phyloP scores from a whole-genome alignment of 2,797 vertebrate species.

The Hypotaenidia philippensis region DNA sequence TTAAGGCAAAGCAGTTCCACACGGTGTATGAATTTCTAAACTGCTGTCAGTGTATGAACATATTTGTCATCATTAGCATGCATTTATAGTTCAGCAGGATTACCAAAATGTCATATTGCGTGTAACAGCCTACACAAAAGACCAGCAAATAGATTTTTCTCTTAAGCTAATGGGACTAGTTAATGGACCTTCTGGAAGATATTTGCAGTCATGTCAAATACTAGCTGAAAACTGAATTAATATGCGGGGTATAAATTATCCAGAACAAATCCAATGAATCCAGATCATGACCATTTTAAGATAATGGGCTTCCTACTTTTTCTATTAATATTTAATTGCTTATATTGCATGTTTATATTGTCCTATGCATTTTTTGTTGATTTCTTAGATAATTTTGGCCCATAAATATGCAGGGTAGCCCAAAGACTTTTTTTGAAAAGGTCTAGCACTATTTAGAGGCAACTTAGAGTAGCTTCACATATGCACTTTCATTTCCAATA shows the following conservation, averaged over 20 bases:
- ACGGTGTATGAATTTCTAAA: neutral
- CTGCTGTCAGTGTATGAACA: neutral
- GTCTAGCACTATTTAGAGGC: neutral
- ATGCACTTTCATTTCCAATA: neutral
- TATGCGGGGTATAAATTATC: constrained; percentile 25
- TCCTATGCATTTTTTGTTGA: neutral
- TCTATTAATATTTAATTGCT: neutral
- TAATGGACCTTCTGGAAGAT: constrained; percentile 42
- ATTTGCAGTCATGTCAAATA: constrained; percentile 26
- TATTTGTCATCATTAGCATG: neutral
- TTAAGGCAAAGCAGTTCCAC: constrained; percentile 10
- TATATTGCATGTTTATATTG: neutral
- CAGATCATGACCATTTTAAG: constrained; percentile 1
- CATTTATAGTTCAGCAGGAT: neutral
- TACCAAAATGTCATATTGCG: neutral
- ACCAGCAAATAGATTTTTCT: constrained; percentile 35
- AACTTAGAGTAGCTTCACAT: neutral
- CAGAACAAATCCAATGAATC: constrained; percentile 13
- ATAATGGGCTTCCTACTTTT: neutral
- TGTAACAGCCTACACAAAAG: constrained; percentile 18
- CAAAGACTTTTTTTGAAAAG: neutral
- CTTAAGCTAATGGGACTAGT: constrained; percentile 1
- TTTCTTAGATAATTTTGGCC: neutral
- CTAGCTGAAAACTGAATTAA: constrained; percentile 45
- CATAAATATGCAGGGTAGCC: neutral